phyloP scores from a whole-genome alignment of 2,888 invertebrate genomes.

The Nasonovia ribisnigri region DNA sequence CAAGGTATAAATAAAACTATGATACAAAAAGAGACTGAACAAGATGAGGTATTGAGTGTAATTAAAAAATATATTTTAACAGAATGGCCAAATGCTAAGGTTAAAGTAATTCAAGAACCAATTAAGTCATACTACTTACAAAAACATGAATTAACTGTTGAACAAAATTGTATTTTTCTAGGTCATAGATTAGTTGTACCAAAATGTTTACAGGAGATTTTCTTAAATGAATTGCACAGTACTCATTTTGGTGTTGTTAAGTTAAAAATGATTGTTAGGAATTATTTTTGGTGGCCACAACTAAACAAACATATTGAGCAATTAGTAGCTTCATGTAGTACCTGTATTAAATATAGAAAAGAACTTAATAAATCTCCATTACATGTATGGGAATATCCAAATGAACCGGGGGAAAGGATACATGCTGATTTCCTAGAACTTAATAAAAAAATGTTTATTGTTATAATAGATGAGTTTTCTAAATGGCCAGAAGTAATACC shows the following conservation, averaged over 20 bases:
- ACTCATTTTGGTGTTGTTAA: slow-evolving; percentile 62
- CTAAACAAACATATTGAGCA: slow-evolving; percentile 68
- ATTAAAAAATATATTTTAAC: slow-evolving; percentile 47
- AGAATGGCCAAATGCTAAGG: slow-evolving; percentile 10
- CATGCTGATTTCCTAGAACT: slow-evolving; percentile 37
- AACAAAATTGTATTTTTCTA: slow-evolving; percentile 42
- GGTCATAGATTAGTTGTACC: slow-evolving; percentile 40
- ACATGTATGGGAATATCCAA: slow-evolving; percentile 68
- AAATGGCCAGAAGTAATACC: slow-evolving; percentile 33
- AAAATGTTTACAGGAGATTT: background rate
- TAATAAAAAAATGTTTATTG: slow-evolving; percentile 35
- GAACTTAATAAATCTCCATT: slow-evolving; percentile 67
- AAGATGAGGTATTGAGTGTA: slow-evolving; percentile 26
- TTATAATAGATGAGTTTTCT: slow-evolving; percentile 25
- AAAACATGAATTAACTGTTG: slow-evolving; percentile 38
- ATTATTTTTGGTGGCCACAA: slow-evolving; percentile 67
- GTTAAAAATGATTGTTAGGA: slow-evolving; percentile 59
- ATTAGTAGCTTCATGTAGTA: slow-evolving; percentile 66
- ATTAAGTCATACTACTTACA: slow-evolving; percentile 33
- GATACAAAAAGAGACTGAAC: slow-evolving; percentile 33
- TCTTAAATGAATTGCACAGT: slow-evolving; percentile 57
- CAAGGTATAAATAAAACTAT: slow-evolving; percentile 35
- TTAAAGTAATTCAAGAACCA: slow-evolving; percentile 3
- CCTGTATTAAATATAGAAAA: slow-evolving; percentile 55
- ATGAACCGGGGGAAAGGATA: slow-evolving; percentile 37